Evolutionary conservation across 2,113 vertebrate genomes (phyloP), one percentile per base, ranked within the genome.

Genomic region (Ancistrus triradiatus): DNA sequence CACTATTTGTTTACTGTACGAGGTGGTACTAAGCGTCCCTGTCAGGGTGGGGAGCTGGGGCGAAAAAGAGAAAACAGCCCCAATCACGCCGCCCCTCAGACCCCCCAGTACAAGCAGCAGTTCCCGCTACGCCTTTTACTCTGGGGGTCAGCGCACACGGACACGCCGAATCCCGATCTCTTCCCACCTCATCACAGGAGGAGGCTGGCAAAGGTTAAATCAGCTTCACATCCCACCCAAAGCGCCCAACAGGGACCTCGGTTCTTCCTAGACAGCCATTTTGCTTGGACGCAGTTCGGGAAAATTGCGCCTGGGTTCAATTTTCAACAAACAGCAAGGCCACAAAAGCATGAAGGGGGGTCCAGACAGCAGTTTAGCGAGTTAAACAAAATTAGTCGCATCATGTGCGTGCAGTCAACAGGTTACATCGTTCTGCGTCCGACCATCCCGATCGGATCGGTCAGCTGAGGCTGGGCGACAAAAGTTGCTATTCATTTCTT

Each of bases 131-230:
- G 91, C 88, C 89, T 90, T 91, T 87, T 56, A 90, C 83, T 91
- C 89, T 83, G 84, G 86, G 90, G 93, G 92, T 95, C 93, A 94
- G 85, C 87, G 87, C 84, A 87, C 88, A 85, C 88, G 88, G 88
- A 90, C 91, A 90, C 87, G 90, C 90, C 86, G 91, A 83, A 87
- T 88, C 88, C 87, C 95, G 94, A 94, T 94, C 93, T 91, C 88
- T 87, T 66, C 84, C 93, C 92, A 92, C 89, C 91, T 90, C 82
- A 86, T 83, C 89, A 89, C 85, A 87, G 90, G 89, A 90, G 87
- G 91, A 89, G 88, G 85, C 90, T 83, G 88, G 84, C 92, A 94
- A 91, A 97, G 95, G 95, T 98, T 97, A 98, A 95, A 93, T 93
- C 89, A 97, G 82, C 85, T 81, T 78, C 67, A 78, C 83, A 83